Base-by-base conservation (phyloP, 2,797 vertebrate genomes). In the Diglossa cyanea region DNA sequence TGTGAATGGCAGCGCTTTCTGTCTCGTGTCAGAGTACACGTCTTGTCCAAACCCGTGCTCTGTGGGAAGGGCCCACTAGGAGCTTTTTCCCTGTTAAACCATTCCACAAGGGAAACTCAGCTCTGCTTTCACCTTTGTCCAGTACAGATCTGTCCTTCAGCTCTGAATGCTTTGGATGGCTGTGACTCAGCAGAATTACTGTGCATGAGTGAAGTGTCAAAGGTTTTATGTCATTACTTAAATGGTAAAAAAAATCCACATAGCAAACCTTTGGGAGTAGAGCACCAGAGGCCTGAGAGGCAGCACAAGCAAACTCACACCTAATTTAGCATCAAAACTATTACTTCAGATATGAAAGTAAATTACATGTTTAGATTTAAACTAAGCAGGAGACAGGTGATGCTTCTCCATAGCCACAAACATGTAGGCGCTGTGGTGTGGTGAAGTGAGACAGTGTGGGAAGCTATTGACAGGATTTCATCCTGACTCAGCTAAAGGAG, bases 401-500 rank as follows among this genome's bases (percentile, higher is more conserved):
- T 75, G 8, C 10, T 85, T 35, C 76, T 44, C 51, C 5, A 17
- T 75, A 61, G 57, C 50, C 35, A 72, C 81, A 94, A 94, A 90
- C n/a, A 39, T 7, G 89, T 90, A 35, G 90, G 96, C 6, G 0
- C 67, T 71, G 88, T 77, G 91, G 44, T 81, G 66, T 50, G 78
- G 35, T 60, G 90, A 92, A 93, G 61, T 74, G 75, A 94, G 92
- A 92, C 79, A 21, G 70, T 15, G 93, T 96, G 81, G 95, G 95
- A 94, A 85, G 92, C 67, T 93, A 13, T 90, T 90, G 92, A 86
- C 90, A 88, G 54, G 90, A 70, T 90, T 84, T 82, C 83, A 70
- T 66, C 57, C 92, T 94, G 93, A 93, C 86, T 95, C 95, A 95
- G 90, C 92, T 92, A 17, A 94, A 88, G 68, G 45, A 90, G 51